Conservation (phyloP, 1,140 invertebrate genomes). For the Acromyrmex echinatior region DNA sequence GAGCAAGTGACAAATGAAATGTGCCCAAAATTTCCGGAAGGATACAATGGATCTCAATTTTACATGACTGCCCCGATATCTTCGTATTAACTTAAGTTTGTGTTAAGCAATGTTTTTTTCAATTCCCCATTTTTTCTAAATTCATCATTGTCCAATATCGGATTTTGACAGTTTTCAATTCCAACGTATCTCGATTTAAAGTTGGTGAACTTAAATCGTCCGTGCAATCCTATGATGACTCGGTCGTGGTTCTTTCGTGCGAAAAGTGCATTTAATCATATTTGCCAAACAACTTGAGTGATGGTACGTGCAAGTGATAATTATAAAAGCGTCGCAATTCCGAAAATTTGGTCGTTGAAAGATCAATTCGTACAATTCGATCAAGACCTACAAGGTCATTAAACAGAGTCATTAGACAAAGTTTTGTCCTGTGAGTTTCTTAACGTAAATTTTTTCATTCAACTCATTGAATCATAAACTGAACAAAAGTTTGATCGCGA, state of each 20-base stretch:
- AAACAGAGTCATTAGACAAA: not conserved
- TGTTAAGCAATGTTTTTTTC: too few relatives aligned
- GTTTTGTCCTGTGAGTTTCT: not conserved
- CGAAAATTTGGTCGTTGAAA: not conserved
- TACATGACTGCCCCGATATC: not conserved
- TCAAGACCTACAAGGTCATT: not conserved
- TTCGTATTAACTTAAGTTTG: not conserved
- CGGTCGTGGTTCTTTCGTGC: too few relatives aligned
- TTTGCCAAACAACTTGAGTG: conserved; percentile 18
- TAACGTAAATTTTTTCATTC: not conserved
- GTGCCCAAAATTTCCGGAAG: not conserved
- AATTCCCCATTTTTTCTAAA: not conserved
- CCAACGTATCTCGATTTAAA: not conserved
- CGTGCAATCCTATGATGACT: not conserved
- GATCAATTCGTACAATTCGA: not conserved
- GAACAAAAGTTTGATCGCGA: not conserved
- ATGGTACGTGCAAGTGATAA: conserved; percentile 1
- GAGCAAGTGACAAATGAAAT: conserved; percentile 12
- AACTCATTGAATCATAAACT: not conserved
- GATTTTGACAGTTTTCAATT: not conserved
- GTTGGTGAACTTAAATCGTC: not conserved
- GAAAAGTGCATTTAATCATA: not conserved
- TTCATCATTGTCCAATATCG: not conserved
- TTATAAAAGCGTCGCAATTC: not conserved
- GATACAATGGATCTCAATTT: not conserved